Evolutionary conservation across 2,888 invertebrate species (phyloP).

Genomic region (Resseliella maxima): DNA sequence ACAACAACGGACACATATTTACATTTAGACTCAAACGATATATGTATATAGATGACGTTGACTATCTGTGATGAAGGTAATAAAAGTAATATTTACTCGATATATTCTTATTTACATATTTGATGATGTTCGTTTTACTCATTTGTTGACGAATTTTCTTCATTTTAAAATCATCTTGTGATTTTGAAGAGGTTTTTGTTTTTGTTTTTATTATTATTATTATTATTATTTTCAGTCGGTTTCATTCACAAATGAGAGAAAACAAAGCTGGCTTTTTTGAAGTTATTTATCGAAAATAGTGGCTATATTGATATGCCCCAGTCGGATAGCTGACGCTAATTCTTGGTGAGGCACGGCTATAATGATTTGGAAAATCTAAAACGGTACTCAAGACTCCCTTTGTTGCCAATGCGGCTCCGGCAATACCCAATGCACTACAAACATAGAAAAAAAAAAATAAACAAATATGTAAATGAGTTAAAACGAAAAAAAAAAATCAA

Average conservation of each 20-base stretch:
- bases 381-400: constrained; percentile 17
- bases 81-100: constrained; percentile 43
- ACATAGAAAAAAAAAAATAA: not conserved
- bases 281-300: not conserved
- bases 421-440: constrained; percentile 50
- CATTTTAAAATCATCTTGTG: not conserved
- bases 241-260: constrained; percentile 29
- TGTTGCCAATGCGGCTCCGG: constrained; percentile 10
- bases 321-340: not conserved
- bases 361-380: not conserved
- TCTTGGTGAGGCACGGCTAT: not conserved
- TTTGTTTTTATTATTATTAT: not conserved
- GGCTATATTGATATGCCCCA: not conserved
- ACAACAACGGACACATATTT: too few species aligned
- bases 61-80: constrained; percentile 39
- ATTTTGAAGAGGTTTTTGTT: not conserved
- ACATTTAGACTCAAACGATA: not conserved
- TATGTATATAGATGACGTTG: constrained; percentile 8
- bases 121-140: constrained; percentile 11
- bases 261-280: not conserved
- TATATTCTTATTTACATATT: constrained; percentile 40
- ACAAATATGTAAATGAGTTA: not conserved
- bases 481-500: too few species aligned
- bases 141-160: constrained; percentile 39
- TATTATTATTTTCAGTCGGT: not conserved